phyloP scores from a whole-genome alignment of 2,113 vertebrate genomes.

The Chlorodrepanis virens region DNA sequence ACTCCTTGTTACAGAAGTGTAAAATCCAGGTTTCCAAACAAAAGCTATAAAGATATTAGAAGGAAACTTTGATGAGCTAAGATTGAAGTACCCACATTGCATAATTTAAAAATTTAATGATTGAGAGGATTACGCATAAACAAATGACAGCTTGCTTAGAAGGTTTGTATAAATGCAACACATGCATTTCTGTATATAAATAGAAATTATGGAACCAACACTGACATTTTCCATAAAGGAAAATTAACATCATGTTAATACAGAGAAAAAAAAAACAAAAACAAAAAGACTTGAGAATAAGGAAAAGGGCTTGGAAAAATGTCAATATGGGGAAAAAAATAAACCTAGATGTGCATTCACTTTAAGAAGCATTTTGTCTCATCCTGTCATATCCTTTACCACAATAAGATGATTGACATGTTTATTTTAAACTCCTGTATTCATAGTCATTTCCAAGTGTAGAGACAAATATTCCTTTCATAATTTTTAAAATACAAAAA shows the following conservation, averaged over 20 bases:
- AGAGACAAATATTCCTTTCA: not conserved
- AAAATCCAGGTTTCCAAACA: not conserved
- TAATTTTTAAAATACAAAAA: not conserved
- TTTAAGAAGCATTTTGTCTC: not conserved
- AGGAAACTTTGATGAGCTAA: not conserved
- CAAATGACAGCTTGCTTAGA: not conserved
- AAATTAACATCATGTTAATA: not conserved
- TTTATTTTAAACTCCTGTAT: not conserved
- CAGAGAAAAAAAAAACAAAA: not conserved
- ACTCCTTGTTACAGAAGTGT: not conserved
- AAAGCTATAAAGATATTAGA: not conserved
- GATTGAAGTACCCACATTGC: not conserved
- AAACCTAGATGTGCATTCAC: rapidly evolving
- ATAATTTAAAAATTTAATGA: not conserved
- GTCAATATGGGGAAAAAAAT: not conserved
- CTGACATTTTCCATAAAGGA: not conserved
- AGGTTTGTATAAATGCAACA: not conserved
- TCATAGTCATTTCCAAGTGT: not conserved
- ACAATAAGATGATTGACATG: not conserved
- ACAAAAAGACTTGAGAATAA: not conserved
- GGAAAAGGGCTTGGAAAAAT: not conserved
- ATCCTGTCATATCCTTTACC: not conserved
- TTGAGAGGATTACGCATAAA: not conserved
- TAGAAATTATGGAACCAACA: not conserved
- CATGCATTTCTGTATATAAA: not conserved